A percentile compares a stretch with the other conserved stretches of the same genome.
These are phyloP conservation scores for Tribolium castaneum DNA, from an alignment of 1,140 invertebrate genomes.

Conservation along the genomic window DNA sequence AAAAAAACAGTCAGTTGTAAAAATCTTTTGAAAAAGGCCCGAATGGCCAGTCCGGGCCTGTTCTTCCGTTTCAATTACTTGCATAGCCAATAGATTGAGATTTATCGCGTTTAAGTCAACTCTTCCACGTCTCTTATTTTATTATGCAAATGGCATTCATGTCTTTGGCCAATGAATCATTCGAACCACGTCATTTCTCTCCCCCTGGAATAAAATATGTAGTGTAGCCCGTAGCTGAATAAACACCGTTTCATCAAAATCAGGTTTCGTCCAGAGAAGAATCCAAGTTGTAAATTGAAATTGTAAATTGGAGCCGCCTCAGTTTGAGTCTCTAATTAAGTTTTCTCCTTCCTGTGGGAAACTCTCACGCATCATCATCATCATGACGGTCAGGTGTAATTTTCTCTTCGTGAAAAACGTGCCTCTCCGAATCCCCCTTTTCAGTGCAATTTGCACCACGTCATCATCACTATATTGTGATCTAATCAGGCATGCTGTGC, in stretches of 20 bases:
- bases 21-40: too few species aligned
- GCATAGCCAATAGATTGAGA: background rate
- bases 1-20: too few species aligned
- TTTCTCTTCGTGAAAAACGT: slow-evolving; percentile 10
- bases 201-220: slow-evolving; percentile 8
- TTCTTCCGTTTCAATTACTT: background rate
- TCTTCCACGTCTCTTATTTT: slow-evolving; percentile 17
- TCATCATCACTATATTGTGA: slow-evolving; percentile 31
- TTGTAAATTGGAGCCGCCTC: slow-evolving; percentile 3
- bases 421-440: background rate
- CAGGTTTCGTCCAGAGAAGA: background rate
- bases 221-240: background rate
- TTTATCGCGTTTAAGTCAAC: background rate
- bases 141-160: slow-evolving; percentile 51
- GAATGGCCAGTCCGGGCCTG: too few species aligned
- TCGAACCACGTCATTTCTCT: slow-evolving; percentile 12
- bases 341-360: slow-evolving; percentile 22
- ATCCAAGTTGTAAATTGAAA: background rate
- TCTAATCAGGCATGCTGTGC: slow-evolving; percentile 9
- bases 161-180: slow-evolving; percentile 51
- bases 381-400: background rate
- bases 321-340: slow-evolving; percentile 21
- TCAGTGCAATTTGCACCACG: slow-evolving; percentile 9
- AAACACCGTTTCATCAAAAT: background rate
- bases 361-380: slow-evolving; percentile 7